Conservation (phyloP, 2,888 invertebrate species). For the Phyllotreta cruciferae region DNA sequence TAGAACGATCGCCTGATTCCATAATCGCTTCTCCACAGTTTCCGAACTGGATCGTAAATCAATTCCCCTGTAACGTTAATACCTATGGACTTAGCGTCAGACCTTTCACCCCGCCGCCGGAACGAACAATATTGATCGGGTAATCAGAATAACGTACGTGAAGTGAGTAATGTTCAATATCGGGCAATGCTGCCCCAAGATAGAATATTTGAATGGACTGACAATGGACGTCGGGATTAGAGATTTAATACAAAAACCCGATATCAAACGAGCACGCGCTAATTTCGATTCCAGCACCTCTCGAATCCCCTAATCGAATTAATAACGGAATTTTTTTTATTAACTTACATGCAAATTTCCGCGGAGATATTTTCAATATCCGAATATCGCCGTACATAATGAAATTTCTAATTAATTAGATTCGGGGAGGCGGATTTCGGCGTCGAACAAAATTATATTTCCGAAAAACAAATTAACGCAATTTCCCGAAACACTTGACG, state of each 20-base stretch:
- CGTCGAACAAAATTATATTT: too few species aligned
- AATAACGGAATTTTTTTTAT: too few species aligned
- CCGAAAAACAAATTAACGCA: too few species aligned
- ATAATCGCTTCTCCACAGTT: constrained; percentile 31
- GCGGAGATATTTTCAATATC: too few species aligned
- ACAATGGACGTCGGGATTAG: constrained; percentile 14
- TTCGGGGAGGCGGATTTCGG: too few species aligned
- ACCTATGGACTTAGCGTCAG: constrained; percentile 28
- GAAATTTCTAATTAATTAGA: too few species aligned
- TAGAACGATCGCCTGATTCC: constrained; percentile 32
- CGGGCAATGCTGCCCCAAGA: constrained; percentile 5
- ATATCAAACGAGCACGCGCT: constrained; percentile 2
- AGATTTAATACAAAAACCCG: constrained; percentile 1
- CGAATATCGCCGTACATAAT: too few species aligned
- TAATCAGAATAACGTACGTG: constrained; percentile 19
- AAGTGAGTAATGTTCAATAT: constrained; percentile 16
- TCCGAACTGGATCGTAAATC: constrained; percentile 34
- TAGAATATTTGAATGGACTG: constrained; percentile 16
- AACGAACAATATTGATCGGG: constrained; percentile 27
- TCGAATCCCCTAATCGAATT: too few species aligned
- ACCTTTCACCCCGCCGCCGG: constrained; percentile 5
- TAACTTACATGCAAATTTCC: too few species aligned
- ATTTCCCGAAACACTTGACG: too few species aligned
- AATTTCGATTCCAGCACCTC: neutral
- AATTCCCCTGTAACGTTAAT: constrained; percentile 31